phyloP scores from a whole-genome alignment of 1,140 invertebrate genomes.

The Trypoxylus dichotomus region DNA sequence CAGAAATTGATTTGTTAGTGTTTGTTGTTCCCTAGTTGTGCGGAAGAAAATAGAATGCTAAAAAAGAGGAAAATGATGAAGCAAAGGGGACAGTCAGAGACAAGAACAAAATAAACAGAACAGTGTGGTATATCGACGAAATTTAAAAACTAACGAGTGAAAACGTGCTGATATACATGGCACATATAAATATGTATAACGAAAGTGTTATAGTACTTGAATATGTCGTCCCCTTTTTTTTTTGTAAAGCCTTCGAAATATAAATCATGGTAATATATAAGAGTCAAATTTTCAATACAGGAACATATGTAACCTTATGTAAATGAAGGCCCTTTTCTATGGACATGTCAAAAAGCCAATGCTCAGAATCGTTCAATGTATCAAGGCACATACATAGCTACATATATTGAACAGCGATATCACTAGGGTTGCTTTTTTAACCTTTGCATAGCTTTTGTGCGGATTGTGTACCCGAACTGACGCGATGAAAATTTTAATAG shows the following conservation, averaged over 20 bases:
- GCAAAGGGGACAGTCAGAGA: not conserved
- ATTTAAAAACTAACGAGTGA: not conserved
- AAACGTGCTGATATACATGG: not conserved
- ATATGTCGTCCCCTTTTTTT: not conserved
- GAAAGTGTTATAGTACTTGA: conserved; percentile 18
- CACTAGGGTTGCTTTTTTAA: too few species aligned
- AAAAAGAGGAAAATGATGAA: not conserved
- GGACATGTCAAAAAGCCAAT: conserved; percentile 3
- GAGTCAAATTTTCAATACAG: conserved; percentile 1
- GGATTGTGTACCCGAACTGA: too few species aligned
- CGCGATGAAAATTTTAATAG: too few species aligned
- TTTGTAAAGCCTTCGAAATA: not conserved
- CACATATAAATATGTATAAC: conserved; percentile 7
- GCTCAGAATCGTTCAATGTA: not conserved
- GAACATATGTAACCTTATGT: conserved; percentile 16
- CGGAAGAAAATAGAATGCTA: not conserved
- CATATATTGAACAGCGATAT: too few species aligned
- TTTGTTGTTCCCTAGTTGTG: not conserved
- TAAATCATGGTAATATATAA: conserved; percentile 8
- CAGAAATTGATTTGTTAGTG: not conserved
- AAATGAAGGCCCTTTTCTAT: conserved; percentile 2
- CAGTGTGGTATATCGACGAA: not conserved
- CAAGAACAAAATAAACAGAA: not conserved
- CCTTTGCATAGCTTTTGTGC: too few species aligned
- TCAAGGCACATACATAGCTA: not conserved